phyloP scores from a whole-genome alignment of 2,113 vertebrate species.

The Leucosticte australis region DNA sequence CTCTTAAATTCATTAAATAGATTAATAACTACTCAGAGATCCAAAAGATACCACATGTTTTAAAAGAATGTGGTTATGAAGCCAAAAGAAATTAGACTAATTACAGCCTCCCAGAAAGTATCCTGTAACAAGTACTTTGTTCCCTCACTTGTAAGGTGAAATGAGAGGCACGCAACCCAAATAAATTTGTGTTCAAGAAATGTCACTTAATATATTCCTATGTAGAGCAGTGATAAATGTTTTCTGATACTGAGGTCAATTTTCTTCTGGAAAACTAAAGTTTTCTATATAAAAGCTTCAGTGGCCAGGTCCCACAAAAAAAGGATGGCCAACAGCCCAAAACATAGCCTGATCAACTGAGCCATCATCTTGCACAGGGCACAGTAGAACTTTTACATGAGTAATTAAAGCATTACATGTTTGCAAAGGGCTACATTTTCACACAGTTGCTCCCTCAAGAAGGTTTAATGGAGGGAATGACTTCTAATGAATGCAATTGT shows the following conservation, averaged over 20 bases:
- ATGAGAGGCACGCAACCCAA: neutral
- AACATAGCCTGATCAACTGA: neutral
- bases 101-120: neutral
- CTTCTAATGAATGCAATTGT: neutral
- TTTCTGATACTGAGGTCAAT: neutral
- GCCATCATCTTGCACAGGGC: neutral
- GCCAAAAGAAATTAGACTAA: neutral
- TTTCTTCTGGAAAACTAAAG: neutral
- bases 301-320: neutral
- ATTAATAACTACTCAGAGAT: neutral
- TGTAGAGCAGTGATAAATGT: neutral
- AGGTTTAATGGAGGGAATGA: neutral
- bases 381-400: neutral
- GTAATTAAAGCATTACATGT: neutral
- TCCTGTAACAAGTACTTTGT: neutral
- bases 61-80: neutral
- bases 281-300: neutral
- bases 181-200: neutral
- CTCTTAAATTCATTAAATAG: neutral
- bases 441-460: fast-evolving
- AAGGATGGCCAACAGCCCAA: neutral
- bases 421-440: neutral
- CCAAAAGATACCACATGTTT: neutral
- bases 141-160: neutral
- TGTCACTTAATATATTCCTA: neutral